These are phyloP conservation scores for Micrasema longulum DNA, from an alignment of 1,140 invertebrate genomes.

Conservation along the genomic window DNA sequence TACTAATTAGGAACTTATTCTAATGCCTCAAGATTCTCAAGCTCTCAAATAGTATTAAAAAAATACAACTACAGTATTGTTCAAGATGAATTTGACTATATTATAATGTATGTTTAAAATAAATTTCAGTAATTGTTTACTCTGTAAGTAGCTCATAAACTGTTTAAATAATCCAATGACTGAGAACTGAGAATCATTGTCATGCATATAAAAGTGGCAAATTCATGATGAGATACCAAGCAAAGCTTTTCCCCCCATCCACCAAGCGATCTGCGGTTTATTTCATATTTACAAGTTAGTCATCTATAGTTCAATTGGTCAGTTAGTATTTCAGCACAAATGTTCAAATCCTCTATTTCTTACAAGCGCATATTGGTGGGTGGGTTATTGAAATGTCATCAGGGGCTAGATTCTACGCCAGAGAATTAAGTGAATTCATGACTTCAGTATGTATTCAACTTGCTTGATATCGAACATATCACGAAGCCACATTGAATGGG, in stretches of 20 bases:
- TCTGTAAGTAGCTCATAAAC: no score
- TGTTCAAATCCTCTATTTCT: no score
- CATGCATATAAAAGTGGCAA: conserved; percentile 46
- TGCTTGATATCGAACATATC: conserved; percentile 54
- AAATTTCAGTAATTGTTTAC: no score
- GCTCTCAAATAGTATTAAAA: no score
- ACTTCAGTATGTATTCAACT: conserved; percentile 45
- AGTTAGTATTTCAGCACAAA: conserved; percentile 41
- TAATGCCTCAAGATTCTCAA: conserved; percentile 44
- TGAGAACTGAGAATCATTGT: conserved; percentile 48
- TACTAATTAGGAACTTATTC: conserved; percentile 12
- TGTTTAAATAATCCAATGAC: no score
- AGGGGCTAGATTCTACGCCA: conserved; percentile 55
- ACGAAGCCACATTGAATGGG: conserved; percentile 48
- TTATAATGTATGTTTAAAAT: no score
- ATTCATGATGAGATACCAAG: conserved; percentile 67
- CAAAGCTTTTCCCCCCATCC: conserved; percentile 70
- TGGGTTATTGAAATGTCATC: conserved; percentile 48
- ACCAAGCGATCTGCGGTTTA: conserved; percentile 59
- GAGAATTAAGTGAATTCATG: conserved; percentile 33
- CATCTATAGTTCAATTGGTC: conserved; percentile 9
- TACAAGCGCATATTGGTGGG: conserved; percentile 42
- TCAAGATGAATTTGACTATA: no score
- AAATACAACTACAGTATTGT: no score
- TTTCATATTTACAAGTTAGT: conserved; percentile 14